These are phyloP conservation scores for Melanotaenia parkinsoni DNA, from an alignment of 2,797 vertebrate species.

Conservation along the genomic window DNA sequence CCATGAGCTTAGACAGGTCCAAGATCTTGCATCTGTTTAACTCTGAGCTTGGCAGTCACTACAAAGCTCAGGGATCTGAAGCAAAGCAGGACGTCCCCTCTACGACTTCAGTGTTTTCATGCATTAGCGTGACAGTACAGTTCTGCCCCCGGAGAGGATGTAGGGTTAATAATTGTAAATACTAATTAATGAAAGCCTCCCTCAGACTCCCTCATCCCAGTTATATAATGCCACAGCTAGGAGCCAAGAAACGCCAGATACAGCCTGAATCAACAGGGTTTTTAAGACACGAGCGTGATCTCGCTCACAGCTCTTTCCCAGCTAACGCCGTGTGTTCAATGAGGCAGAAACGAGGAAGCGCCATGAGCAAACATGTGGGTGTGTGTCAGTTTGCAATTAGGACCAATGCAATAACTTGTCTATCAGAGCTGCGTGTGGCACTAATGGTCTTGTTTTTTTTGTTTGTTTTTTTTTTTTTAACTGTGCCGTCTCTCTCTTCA, in stretches of 20 bases:
- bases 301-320: slow-evolving; percentile 49
- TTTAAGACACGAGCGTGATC: slow-evolving; percentile 50
- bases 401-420: slow-evolving; percentile 69
- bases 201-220: not conserved
- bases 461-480: slow-evolving; percentile 16
- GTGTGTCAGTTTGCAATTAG: slow-evolving; percentile 74
- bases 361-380: slow-evolving; percentile 68
- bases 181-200: slow-evolving; percentile 72
- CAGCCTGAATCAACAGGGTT: slow-evolving; percentile 58
- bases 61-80: slow-evolving; percentile 55
- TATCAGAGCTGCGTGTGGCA: slow-evolving; percentile 51
- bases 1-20: slow-evolving; percentile 44
- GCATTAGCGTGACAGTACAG: slow-evolving; percentile 64
- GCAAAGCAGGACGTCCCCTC: slow-evolving; percentile 46
- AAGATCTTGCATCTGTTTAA: slow-evolving; percentile 19
- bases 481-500: slow-evolving; percentile 8
- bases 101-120: slow-evolving; percentile 57
- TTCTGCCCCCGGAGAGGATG: slow-evolving; percentile 55
- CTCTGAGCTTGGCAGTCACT: slow-evolving; percentile 23
- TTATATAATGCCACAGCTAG: slow-evolving; percentile 60
- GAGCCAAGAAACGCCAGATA: slow-evolving; percentile 54
- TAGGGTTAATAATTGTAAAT: slow-evolving; percentile 78
- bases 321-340: slow-evolving; percentile 54
- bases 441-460: slow-evolving; percentile 54
- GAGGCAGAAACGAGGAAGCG: slow-evolving; percentile 64